Base-by-base conservation (phyloP, 1,140 invertebrate species). In the Atta colombica region DNA sequence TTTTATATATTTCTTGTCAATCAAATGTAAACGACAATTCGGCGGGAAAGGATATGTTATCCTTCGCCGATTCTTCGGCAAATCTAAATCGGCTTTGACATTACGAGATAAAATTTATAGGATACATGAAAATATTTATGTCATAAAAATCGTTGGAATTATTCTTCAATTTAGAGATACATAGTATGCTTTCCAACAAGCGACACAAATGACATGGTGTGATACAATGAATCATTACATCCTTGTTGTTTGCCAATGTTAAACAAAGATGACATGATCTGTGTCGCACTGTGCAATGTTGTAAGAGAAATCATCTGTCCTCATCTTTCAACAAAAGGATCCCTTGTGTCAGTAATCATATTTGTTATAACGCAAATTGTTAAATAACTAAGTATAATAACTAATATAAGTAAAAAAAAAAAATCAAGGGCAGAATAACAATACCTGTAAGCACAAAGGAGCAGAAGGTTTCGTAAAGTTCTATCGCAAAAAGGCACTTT, bases 401-500 rank as follows among this genome's bases (percentile, higher is more conserved):
- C 21, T 21, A 31, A 14, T 16, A 18, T 60, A 75, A 75, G 21
- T 39, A 39, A 12, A 3, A 60, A 60, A 45, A 45, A 45, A 53
- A 31, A 18, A 28, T 18, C 65, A 60, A 14, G 55, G 69, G 55
- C 25, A 39, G 14, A 21, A 51, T 84, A 74, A 84, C 63, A 74
- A 75, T 75, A 45, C 55, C 45, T 25, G 53, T 35, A 28, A 31
- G 28, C 69, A 84, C 69, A 74, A 84, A 84, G 72, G 39, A 61
- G 14, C 39, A 25, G 0, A 21, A 84, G 80, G 75, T 84, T 75
- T 84, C 80, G 39, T 58, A n/a, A 14, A n/a, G 25, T 35, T 51
- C 69, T 10, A 84, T 84, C 69, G 80, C 58, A 84, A 84, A 75
- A 75, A 75, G 58, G 55, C 80, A 84, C 80, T 84, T 84, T 84